phyloP scores from a whole-genome alignment of 2,113 vertebrate species.

The Geothlypis trichas region DNA sequence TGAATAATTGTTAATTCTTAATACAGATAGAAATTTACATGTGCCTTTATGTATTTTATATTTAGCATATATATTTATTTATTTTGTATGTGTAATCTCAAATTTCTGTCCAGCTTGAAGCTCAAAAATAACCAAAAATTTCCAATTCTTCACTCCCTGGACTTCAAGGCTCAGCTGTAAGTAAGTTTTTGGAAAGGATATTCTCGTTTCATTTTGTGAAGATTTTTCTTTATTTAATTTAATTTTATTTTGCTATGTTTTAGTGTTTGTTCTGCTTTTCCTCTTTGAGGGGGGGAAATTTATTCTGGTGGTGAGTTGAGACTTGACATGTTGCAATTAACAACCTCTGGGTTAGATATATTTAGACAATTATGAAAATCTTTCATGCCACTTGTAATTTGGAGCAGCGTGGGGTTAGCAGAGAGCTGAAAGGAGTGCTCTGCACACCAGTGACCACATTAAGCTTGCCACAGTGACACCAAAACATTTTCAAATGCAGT shows the following conservation, averaged over 20 bases:
- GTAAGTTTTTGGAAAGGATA: not conserved
- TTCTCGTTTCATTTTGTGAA: not conserved
- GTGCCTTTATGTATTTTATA: not conserved
- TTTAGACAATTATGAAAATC: constrained; percentile 9
- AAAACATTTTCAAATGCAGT: not conserved
- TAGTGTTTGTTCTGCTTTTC: not conserved
- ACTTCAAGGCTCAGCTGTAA: not conserved
- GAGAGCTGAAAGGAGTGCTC: not conserved
- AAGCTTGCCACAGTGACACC: not conserved
- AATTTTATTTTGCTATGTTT: not conserved
- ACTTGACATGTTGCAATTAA: constrained; percentile 5
- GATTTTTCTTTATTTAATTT: not conserved
- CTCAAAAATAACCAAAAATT: not conserved
- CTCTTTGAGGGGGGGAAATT: not conserved
- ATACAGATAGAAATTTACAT: not conserved
- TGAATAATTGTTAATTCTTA: not conserved
- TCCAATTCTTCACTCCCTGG: not conserved
- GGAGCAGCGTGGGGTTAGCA: not conserved
- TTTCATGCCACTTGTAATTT: not conserved
- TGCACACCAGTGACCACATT: not conserved
- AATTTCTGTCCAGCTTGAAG: not conserved
- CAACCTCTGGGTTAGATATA: not conserved
- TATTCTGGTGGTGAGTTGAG: not conserved
- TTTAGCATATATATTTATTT: not conserved
- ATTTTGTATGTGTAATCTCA: not conserved